Evolutionary conservation across 2,888 invertebrate species (phyloP), one percentile per base, ranked within the genome.

Genomic region (Idaea straminata): DNA sequence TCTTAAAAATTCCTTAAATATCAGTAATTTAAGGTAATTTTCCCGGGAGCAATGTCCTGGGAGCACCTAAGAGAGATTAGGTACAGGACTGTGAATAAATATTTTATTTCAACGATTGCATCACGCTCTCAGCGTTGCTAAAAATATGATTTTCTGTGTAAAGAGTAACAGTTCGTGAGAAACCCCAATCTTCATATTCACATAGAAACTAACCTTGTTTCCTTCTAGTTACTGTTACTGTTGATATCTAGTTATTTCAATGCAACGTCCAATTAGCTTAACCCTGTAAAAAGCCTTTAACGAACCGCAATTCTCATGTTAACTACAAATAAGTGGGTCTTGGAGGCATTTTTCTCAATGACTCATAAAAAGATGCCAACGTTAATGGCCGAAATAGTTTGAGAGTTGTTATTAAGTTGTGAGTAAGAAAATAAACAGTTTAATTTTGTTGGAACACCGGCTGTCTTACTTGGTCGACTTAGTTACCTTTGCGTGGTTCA

Each of bases 191-290:
- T 64, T 63, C 15, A 58, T 66, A 66, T 69, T 63, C 65, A 69
- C 64, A 64, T 34, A 34, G 47, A 59, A 25, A 16, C 34, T 25
- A 25, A 61, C 66, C 61, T 61, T 67, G 63, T 62, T 35, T 62
- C 47, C 47, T 65, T 64, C 63, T 62, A 67, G 64, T 68, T 70
- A 71, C 69, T 69, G 68, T 69, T 66, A 64, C 62, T 68, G 66
- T 70, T 61, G 68, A 69, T 68, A 63, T 70, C 69, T 64, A 68
- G 66, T 69, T 74, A 70, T 65, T 66, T 63, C 65, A 66, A 59
- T 25, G 7, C 59, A 61, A 61, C 64, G 67, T 64, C 64, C 69
- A 74, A 72, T 74, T 74, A 74, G 69, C 72, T 65, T 72, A 72
- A 73, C 66, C 59, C 64, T 67, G 72, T 71, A 72, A 73, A 59